Evolutionary conservation across 2,888 invertebrate genomes (phyloP).

Genomic region (Caenorhabditis macrosperma): DNA sequence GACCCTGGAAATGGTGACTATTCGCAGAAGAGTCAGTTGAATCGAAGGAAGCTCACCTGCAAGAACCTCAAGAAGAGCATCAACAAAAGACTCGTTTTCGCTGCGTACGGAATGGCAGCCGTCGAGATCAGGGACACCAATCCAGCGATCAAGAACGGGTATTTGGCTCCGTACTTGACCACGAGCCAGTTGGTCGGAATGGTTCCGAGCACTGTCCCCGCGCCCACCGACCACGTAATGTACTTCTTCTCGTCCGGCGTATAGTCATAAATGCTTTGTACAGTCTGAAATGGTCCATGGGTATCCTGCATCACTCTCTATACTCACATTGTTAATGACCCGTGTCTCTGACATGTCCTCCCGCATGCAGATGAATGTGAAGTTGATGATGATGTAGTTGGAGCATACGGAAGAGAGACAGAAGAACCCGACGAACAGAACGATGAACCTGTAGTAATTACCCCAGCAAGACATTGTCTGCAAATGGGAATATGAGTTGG

Average conservation of each 20-base stretch:
- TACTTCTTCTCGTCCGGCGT: conserved; percentile 62
- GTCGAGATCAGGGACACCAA: conserved; percentile 58
- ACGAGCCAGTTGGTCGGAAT: conserved; percentile 71
- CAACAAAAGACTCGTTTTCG: conserved; percentile 32
- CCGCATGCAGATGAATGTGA: conserved; percentile 71
- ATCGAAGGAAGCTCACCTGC: conserved; percentile 47
- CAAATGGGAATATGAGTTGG: too few species aligned
- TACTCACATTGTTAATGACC: conserved; percentile 19
- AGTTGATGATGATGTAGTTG: conserved; percentile 69
- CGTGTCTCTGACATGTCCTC: conserved; percentile 40
- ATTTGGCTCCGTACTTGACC: conserved; percentile 68
- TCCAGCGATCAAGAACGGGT: conserved; percentile 64
- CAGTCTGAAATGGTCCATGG: conserved; percentile 17
- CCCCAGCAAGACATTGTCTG: conserved; percentile 25
- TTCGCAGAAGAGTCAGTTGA: background rate
- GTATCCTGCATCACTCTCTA: too few species aligned
- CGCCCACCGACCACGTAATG: conserved; percentile 72
- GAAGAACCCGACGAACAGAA: conserved; percentile 57
- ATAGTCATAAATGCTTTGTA: conserved; percentile 59
- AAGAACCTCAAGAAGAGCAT: conserved; percentile 61
- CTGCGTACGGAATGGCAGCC: conserved; percentile 55
- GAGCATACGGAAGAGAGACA: conserved; percentile 65
- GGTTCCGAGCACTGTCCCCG: conserved; percentile 70
- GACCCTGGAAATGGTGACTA: conserved; percentile 23
- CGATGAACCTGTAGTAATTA: conserved; percentile 48